Base-by-base conservation (phyloP, 2,888 invertebrate genomes). In the Caenorhabditis angaria region DNA sequence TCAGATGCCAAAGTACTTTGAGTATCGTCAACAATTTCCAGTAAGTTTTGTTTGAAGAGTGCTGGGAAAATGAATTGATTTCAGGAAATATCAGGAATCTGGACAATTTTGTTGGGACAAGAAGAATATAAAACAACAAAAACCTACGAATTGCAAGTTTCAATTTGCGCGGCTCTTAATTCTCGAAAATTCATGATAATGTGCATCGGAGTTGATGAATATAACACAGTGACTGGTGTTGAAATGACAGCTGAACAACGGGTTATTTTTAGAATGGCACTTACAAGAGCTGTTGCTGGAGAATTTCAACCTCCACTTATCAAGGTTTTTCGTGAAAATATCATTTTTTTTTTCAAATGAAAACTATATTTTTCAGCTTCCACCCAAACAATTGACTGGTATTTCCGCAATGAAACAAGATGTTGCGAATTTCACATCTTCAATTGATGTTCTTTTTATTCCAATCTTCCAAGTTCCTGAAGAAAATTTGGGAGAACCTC, bases 91-190 rank as follows among this genome's bases (percentile, higher is more conserved):
- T 50, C 64, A 8, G 67, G 65, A 28, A 68, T 68, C 50, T 72
- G 67, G 67, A 65, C 67, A 4, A 60, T 72, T 18, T 25, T 67
- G 2, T 60, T 66, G 51, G 66, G 63, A 22, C 63, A 71, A 60
- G 28, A 58, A 6, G 58, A 66, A 10, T 65, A 67, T 28, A 28
- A 56, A 0, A 41, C 61, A 4, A 57, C 67, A 61, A 61, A 67
- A 2, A 72, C 67, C 2, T 67, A 58, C 28, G 67, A 72, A 24
- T 35, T 72, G 2, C 72, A 72, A 55, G 67, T 67, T 2, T 28
- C 72, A 4, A 68, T 72, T 41, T 72, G 72, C 25, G 72, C 72
- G 1, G 72, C 72, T 18, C 54, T 72, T 5, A 72, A 72, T 32
- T 72, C 72, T 3, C 64, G 64, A 20, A 65, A 65, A 22, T 51